Evolutionary conservation across 2,113 vertebrate species (phyloP).

Genomic region (Galemys pyrenaicus): DNA sequence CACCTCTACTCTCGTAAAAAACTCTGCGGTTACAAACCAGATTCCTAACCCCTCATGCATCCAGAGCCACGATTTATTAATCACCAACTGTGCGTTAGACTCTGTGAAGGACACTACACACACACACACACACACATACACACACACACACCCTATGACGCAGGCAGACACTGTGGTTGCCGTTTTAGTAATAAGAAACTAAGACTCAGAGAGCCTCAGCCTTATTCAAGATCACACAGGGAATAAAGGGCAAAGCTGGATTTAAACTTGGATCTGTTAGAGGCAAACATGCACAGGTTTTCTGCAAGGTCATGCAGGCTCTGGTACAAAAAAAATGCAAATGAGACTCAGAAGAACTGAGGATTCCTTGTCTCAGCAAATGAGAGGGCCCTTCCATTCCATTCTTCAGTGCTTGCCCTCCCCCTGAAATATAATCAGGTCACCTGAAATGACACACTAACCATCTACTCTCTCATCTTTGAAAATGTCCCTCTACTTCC

Average conservation of each 20-base stretch:
- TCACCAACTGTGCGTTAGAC: neutral
- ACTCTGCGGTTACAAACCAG: neutral
- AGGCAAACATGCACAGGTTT: neutral
- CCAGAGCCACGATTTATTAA: neutral
- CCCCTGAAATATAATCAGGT: neutral
- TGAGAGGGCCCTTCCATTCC: neutral
- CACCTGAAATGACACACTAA: neutral
- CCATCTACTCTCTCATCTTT: neutral
- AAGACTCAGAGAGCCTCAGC: neutral
- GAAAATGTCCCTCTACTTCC: neutral
- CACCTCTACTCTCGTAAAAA: neutral
- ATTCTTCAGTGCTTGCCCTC: neutral
- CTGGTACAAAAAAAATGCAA: neutral
- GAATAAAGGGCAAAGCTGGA: neutral
- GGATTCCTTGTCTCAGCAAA: conserved; percentile 2
- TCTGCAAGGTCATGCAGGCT: neutral
- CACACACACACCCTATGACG: neutral
- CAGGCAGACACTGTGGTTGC: neutral
- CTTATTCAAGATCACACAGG: neutral
- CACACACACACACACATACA: neutral
- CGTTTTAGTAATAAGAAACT: conserved; percentile 25
- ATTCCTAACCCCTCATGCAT: neutral
- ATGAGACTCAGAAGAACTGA: neutral
- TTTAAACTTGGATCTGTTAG: neutral
- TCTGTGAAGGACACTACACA: neutral